Base-by-base conservation (phyloP, 1,140 invertebrate genomes). In the Notospermus geniculatus region DNA sequence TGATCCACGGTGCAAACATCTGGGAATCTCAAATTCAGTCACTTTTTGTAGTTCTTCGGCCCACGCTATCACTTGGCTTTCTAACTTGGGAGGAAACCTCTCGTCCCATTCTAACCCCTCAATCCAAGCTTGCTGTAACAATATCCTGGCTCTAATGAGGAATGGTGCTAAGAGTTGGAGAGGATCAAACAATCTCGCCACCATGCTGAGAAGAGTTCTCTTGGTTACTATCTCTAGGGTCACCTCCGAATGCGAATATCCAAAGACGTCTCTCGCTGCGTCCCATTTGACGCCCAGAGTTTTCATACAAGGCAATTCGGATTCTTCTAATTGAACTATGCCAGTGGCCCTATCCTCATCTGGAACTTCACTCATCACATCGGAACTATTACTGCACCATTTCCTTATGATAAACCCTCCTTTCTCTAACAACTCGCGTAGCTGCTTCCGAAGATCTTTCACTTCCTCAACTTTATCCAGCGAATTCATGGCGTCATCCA, bases 401-500 rank as follows among this genome's bases (percentile, higher is more conserved):
- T 13, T 66, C 23, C 7, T 53, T 28, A 9, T 67, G n/a, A n/a
- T n/a, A n/a, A n/a, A 55, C 2, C 62, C 59, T 27, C 54, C 65
- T 22, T 22, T 29, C 13, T n/a, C 13, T 11, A 54, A 54, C 11
- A 64, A 15, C 0, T 55, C 30, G 30, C 23, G 15, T n/a, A 57
- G 39, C 13, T 64, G 32, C 19, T 50, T 15, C 2, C 36, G 1
- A 22, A 67, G 32, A 28, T 54, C 27, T 17, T 60, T 62, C 5
- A 57, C 62, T 57, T 41, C 41, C 1, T 25, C 54, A 43, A 23
- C 27, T 23, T 23, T 57, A n/a, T 15, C 15, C n/a, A 62, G 30
- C n/a, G 52, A 62, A 4, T 32, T 62, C 9, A 70, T 39, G 2
- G 30, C 29, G 57, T 67, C 62, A 45, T 66, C 67, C 5, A 69